Base-by-base conservation (phyloP, 2,888 invertebrate species). In the Lobophora halterata region DNA sequence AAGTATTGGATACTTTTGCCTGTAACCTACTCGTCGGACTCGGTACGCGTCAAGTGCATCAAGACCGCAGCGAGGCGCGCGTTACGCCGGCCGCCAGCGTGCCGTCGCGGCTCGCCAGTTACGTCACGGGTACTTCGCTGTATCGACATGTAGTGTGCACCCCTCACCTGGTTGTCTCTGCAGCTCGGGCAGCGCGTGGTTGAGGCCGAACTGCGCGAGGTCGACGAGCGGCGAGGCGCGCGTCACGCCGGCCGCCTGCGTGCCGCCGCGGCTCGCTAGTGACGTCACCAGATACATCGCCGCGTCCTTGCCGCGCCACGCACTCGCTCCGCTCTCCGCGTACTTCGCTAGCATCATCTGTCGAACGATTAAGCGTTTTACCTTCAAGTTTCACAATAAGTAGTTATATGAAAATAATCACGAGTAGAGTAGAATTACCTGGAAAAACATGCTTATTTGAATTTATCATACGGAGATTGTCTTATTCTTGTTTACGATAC, bases 221-320 rank as follows among this genome's bases (percentile, higher is more conserved):
- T 97, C 94, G 4, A 99, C 97, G 37, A 99, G 89, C 50, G 95
- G 92, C 52, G 96, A 97, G 13, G 95, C 94, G 71, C 95, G 93
- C 4, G 98, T 98, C 2, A 97, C 95, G 19, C 98, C 98, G 64
- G 95, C 94, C 66, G 92, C 95, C 63, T 94, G 93, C 1, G 98
- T 98, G 59, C 93, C 90, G 21, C 95, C 98, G 67, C 96, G 94
- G 1, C 96, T 93, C 18, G 96, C 97, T 54, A 99, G 90, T 1
- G 98, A 97, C 39, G 97, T 98, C 42, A 99, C 97, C 57, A 99
- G 90, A 87, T 96, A 99, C 58, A 99, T 91, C 1, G 98, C 98
- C 5, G 97, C 95, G 82, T 99, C 98, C 75, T 98, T 98, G 55
- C 94, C 93, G 33, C 95, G 92, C 99, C 99, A 99, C 72, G 96